Base-by-base conservation (phyloP, 2,888 invertebrate genomes). In the Patella ulyssiponensis region DNA sequence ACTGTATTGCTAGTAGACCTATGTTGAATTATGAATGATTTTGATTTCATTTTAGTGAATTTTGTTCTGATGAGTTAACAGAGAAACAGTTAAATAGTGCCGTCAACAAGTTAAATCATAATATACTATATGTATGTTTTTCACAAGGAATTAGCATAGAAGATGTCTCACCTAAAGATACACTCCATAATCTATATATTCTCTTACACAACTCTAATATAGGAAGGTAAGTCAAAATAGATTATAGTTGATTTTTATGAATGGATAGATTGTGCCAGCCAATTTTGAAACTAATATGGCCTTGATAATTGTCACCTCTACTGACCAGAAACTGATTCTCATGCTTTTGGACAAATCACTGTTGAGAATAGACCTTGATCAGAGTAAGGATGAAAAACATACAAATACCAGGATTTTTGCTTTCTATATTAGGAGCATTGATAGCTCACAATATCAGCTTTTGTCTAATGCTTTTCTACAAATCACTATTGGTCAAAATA, bases 91-190 rank as follows among this genome's bases (percentile, higher is more conserved):
- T 97, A 91, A 93, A 94, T 84, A 94, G 94, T 84, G 94, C 95
- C 92, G 95, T 96, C 78, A 94, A 95, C 71, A 94, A 95, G 80
- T 93, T 97, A 82, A 95, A 96, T 92, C 94, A 95, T 86, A 96
- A 96, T 89, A 94, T 96, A 79, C 92, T 96, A 86, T 95, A 95
- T 91, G 92, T 96, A 84, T 96, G 96, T 90, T 94, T 95, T 86
- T 94, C 95, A 11, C 96, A 96, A 92, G 94, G 94, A 85, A 94
- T 96, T 20, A 93, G 94, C 87, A 92, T 94, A 79, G 93, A 93
- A 52, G 92, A 93, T 27, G 91, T 96, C 81, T 94, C 94, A 86
- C 94, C 95, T 20, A 93, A 94, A 86, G 94, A 94, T 87, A 95
- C 96, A 11, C 92, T 96, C 84, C 94, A 94, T 88, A 95, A 96